Evolutionary conservation across 2,888 invertebrate genomes (phyloP).

Genomic region (Holacanthella duospinosa): DNA sequence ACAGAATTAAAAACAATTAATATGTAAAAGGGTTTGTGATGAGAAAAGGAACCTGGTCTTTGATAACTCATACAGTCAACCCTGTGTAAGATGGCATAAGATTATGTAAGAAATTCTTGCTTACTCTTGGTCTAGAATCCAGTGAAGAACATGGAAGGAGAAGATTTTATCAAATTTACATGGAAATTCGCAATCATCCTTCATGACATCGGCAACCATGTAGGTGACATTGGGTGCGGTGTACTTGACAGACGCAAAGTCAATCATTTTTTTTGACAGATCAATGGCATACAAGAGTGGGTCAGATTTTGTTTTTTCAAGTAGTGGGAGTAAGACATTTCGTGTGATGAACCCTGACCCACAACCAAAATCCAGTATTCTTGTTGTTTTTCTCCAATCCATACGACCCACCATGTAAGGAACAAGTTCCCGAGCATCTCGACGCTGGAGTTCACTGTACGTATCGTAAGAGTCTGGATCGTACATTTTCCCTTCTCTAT

Average conservation of each 20-base stretch:
- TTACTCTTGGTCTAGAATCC: slow-evolving; percentile 37
- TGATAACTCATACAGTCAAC: no score
- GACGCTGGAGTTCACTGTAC: slow-evolving; percentile 34
- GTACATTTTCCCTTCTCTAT: slow-evolving; percentile 33
- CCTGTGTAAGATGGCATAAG: no score
- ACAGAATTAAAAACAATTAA: no score
- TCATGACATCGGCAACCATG: slow-evolving; percentile 34
- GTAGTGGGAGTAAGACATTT: slow-evolving; percentile 27
- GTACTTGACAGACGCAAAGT: slow-evolving; percentile 34
- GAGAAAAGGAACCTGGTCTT: no score
- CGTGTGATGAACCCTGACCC: slow-evolving; percentile 34
- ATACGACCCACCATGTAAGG: slow-evolving; percentile 33
- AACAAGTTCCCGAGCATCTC: slow-evolving; percentile 32
- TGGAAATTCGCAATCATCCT: slow-evolving; percentile 32
- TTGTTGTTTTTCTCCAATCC: slow-evolving; percentile 22
- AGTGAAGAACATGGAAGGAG: slow-evolving; percentile 36
- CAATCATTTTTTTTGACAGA: slow-evolving; percentile 36
- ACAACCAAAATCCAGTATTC: slow-evolving; percentile 35
- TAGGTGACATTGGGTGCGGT: slow-evolving; percentile 32
- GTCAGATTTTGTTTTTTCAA: slow-evolving; percentile 10
- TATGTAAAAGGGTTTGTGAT: no score
- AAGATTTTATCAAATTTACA: slow-evolving; percentile 37
- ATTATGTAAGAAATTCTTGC: no score
- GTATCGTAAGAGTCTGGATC: slow-evolving; percentile 36
- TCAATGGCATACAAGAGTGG: slow-evolving; percentile 31